Base-by-base conservation (phyloP, 2,113 vertebrate genomes). In the Trematomus loennbergii region DNA sequence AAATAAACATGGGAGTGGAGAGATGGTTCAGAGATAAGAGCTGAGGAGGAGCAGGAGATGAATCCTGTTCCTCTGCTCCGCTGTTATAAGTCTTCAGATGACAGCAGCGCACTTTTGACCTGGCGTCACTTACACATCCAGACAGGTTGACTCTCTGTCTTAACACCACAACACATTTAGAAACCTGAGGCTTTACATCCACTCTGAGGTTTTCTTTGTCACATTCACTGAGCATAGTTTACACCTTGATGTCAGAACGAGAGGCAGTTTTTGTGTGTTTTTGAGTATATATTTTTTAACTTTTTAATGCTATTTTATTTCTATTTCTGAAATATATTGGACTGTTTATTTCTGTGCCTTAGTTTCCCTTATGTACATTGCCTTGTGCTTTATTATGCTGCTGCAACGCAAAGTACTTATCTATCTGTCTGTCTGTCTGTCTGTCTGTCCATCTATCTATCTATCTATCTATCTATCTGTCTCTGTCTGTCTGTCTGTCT, bases 11-110 rank as follows among this genome's bases (percentile, higher is more conserved):
- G 78, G 78, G 45, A 40, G 82, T 78, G 59, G 45, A 52, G 55
- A 18, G 86, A 84, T 85, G 86, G 53, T 16, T 15, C 63, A 29
- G 43, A 65, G 86, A 90, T 89, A 88, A 79, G 45, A 29, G 46
- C 2, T 2, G n/a, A 81, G 65, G 85, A 71, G 52, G 76, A 64
- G 75, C 29, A 1, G 9, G 61, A 10, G 50, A 65, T 53, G 71
- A 78, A 72, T 80, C 81, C 78, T 78, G 48, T 78, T 75, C 78
- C 82, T 87, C 71, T 68, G 74, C 62, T 50, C 54, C 66, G 64
- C 43, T 12, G 52, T 10, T 45, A 60, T 86, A 49, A 9, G 17
- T 62, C 55, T 68, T 62, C 72, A 12, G 46, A 33, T 52, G 66
- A 81, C 61, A 81, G 1, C 45, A 33, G 9, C 1, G 22, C 33